Evolutionary conservation across 2,888 invertebrate genomes (phyloP).

Genomic region (Neuroscelio doddi): DNA sequence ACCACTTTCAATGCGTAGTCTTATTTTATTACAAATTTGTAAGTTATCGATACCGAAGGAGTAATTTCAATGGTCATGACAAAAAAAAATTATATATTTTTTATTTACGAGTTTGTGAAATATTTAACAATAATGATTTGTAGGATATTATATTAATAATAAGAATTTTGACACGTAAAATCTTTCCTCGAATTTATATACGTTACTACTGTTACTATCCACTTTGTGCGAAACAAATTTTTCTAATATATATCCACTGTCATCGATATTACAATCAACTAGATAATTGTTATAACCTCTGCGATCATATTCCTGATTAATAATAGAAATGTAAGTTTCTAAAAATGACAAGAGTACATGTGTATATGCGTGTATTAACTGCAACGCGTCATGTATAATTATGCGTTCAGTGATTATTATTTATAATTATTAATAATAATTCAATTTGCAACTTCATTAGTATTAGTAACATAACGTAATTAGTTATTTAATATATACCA

Average conservation of each 20-base stretch:
- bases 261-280: constrained; percentile 26
- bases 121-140: too few species aligned
- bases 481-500: neutral
- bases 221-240: constrained; percentile 15
- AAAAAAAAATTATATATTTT: too few species aligned
- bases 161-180: too few species aligned
- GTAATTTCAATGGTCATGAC: too few species aligned
- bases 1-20: too few species aligned
- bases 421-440: constrained; percentile 1
- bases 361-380: constrained; percentile 62
- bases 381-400: constrained; percentile 59
- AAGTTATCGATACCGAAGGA: too few species aligned
- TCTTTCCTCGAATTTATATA: constrained; percentile 11
- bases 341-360: constrained; percentile 62
- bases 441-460: neutral
- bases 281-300: constrained; percentile 6
- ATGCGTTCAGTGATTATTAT: neutral
- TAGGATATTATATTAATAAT: too few species aligned
- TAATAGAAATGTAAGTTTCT: constrained; percentile 54
- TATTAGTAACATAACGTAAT: neutral
- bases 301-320: constrained; percentile 13
- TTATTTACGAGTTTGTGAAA: too few species aligned
- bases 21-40: too few species aligned
- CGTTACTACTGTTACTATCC: constrained; percentile 20
- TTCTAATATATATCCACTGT: constrained; percentile 11